Evolutionary conservation across 2,888 invertebrate genomes (phyloP).

Genomic region (Lumbricus terrestris): DNA sequence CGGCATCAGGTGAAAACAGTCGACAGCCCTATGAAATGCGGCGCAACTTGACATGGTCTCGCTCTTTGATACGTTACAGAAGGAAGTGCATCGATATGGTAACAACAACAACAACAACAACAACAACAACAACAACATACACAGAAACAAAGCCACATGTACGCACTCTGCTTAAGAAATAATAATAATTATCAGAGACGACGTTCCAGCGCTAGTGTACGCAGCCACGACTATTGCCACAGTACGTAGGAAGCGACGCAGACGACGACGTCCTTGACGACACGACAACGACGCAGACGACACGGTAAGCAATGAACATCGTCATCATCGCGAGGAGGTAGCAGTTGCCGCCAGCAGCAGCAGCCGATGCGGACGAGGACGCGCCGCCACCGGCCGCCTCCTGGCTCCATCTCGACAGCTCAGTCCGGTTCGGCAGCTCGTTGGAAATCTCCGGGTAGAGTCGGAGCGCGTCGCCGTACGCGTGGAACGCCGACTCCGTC

Average conservation of each 20-base stretch:
- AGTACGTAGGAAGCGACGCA: constrained; percentile 1
- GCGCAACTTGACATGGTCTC: not conserved
- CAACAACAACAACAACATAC: not conserved
- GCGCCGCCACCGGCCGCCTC: not conserved
- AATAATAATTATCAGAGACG: no score
- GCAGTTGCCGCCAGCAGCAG: not conserved
- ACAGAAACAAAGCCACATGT: not conserved
- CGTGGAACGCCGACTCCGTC: not conserved
- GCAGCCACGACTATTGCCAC: not conserved
- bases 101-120: constrained; percentile 8
- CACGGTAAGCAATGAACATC: not conserved
- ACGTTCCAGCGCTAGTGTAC: not conserved
- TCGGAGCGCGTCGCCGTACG: not conserved
- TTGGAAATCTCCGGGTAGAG: not conserved
- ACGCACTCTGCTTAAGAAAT: not conserved
- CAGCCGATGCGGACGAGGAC: not conserved
- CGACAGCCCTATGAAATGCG: not conserved
- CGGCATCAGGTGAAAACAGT: not conserved
- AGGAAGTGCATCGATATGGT: constrained; percentile 6
- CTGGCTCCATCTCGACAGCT: not conserved
- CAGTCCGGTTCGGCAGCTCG: not conserved
- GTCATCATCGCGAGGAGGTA: not conserved
- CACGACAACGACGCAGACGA: not conserved
- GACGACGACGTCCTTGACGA: not conserved
- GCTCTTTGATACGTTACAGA: not conserved